A percentile compares a stretch with the other conserved stretches of the same genome.
Conservation (phyloP, 2,113 vertebrate genomes). For the Erythrocebus patas region DNA sequence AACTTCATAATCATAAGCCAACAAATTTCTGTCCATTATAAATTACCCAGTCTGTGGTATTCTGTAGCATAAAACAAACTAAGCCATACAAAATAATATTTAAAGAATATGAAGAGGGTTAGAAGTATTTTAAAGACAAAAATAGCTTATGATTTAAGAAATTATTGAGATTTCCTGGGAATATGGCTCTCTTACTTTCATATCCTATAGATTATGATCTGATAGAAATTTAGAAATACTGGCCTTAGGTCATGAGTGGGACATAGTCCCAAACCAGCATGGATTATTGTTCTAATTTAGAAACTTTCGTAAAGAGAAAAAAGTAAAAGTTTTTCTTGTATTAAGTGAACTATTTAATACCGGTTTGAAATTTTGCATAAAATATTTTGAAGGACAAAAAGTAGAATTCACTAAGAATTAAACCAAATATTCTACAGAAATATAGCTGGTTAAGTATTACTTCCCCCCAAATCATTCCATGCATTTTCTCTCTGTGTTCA, state of each 20-base stretch:
- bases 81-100: background rate
- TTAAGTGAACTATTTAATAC: background rate
- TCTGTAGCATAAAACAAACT: background rate
- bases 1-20: background rate
- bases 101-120: background rate
- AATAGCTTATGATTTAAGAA: background rate
- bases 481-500: background rate
- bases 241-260: background rate
- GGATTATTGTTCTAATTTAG: background rate
- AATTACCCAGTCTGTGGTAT: background rate
- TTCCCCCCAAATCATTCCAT: background rate
- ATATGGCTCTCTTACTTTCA: background rate
- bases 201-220: background rate
- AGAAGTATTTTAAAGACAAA: background rate
- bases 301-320: background rate
- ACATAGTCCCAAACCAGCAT: background rate
- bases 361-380: background rate
- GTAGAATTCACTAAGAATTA: background rate
- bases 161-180: background rate
- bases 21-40: background rate
- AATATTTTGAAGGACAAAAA: background rate
- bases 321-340: background rate
- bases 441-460: background rate
- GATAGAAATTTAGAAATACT: background rate
- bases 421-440: background rate